Conservation (phyloP, 1,140 invertebrate genomes). For the Drosophila equinoxialis region DNA sequence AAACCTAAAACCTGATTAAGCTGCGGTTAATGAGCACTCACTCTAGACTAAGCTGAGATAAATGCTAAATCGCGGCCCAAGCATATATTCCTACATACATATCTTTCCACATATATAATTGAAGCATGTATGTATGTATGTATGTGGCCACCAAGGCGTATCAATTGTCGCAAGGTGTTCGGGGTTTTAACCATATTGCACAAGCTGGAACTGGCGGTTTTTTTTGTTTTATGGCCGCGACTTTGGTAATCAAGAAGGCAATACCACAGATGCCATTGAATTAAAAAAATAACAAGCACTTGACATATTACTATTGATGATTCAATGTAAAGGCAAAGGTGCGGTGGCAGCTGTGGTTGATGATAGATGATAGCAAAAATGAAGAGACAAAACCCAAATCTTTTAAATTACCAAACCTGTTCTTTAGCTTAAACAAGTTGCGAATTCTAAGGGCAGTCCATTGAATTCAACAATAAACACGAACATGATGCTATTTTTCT, state of each 20-base stretch:
- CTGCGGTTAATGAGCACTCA: conserved; percentile 73
- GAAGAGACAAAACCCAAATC: no score
- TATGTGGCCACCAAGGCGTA: conserved; percentile 41
- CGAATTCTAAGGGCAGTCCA: no score
- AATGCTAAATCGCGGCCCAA: conserved; percentile 10
- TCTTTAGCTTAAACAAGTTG: no score
- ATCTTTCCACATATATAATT: neutral
- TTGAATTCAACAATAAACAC: no score
- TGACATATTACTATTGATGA: conserved; percentile 30
- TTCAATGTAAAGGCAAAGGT: neutral
- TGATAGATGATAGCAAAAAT: no score
- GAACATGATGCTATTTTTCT: no score
- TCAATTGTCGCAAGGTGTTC: conserved; percentile 55
- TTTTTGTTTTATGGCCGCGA: conserved; percentile 30
- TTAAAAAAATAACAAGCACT: conserved; percentile 19
- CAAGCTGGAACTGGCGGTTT: conserved; percentile 31
- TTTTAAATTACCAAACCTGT: no score
- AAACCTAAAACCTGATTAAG: conserved; percentile 72
- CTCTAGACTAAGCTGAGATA: neutral
- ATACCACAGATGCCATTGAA: conserved; percentile 19
- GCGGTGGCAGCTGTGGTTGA: neutral
- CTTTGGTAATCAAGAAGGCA: conserved; percentile 54
- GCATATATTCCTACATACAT: conserved; percentile 25
- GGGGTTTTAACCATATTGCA: conserved; percentile 38
- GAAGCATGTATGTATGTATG: neutral